Percentiles rank a stretch among this genome's conserved stretches.
phyloP scores from a whole-genome alignment of 2,113 vertebrate genomes.

The Tapirus terrestris region DNA sequence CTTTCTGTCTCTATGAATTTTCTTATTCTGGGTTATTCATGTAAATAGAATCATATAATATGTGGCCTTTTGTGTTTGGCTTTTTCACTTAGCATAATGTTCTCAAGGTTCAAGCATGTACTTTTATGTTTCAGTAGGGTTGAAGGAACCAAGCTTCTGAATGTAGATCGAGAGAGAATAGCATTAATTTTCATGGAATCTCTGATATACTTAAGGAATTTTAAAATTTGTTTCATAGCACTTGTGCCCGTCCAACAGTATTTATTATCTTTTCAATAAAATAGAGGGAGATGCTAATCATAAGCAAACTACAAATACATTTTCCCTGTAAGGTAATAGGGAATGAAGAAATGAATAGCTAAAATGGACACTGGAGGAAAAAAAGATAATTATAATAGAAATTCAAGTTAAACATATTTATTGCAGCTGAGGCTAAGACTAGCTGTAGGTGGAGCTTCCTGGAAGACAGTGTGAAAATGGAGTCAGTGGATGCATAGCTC shows the following conservation, averaged over 20 bases:
- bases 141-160: background rate
- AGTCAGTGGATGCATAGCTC: background rate
- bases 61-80: background rate
- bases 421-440: background rate
- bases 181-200: background rate
- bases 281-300: background rate
- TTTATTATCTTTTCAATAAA: constrained; percentile 13
- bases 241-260: background rate
- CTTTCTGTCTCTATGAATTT: background rate
- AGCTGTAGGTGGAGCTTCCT: background rate
- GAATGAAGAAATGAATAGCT: background rate
- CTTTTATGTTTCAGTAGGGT: background rate
- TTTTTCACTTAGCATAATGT: background rate
- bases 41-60: background rate
- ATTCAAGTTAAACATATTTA: background rate
- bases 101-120: background rate
- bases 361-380: background rate
- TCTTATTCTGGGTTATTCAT: background rate
- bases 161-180: background rate
- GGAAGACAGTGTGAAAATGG: background rate
- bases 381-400: background rate
- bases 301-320: background rate
- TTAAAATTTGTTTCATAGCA: constrained; percentile 26
- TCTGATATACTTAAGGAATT: background rate
- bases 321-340: background rate